phyloP scores from a whole-genome alignment of 2,888 invertebrate genomes.

The Augiades crinisus region DNA sequence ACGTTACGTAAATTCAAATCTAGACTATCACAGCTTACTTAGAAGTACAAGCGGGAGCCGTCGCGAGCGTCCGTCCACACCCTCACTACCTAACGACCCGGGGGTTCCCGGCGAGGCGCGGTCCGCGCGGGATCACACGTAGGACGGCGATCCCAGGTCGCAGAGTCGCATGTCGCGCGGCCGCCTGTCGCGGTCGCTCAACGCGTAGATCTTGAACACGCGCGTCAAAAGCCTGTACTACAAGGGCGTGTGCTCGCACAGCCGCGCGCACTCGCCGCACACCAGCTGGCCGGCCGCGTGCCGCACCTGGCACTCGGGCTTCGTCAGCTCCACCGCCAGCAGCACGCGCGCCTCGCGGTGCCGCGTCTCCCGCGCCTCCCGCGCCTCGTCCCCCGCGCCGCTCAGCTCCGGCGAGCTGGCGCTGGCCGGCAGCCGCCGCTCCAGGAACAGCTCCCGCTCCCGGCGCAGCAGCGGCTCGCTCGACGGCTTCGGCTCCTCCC shows the following conservation, averaged over 20 bases:
- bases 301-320: constrained; percentile 44
- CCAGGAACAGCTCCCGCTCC: constrained; percentile 33
- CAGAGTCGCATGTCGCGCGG: constrained; percentile 37
- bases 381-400: constrained; percentile 27
- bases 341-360: constrained; percentile 57
- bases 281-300: constrained; percentile 46
- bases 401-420: constrained; percentile 73
- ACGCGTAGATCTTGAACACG: constrained; percentile 73
- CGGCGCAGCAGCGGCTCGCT: constrained; percentile 71
- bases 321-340: constrained; percentile 64
- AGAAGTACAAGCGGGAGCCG: constrained; percentile 50
- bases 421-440: constrained; percentile 51
- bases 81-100: constrained; percentile 27
- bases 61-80: constrained; percentile 30
- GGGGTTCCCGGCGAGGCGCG: constrained; percentile 40
- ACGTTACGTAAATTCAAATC: constrained; percentile 61
- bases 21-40: constrained; percentile 78
- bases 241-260: constrained; percentile 58
- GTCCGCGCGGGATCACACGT: constrained; percentile 39
- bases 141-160: constrained; percentile 40
- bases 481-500: constrained; percentile 53
- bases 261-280: constrained; percentile 51
- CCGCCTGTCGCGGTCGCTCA: constrained; percentile 45
- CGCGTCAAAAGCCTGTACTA: constrained; percentile 76
- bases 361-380: constrained; percentile 22